phyloP scores from a whole-genome alignment of 2,113 vertebrate genomes.

The Pelvicachromis taeniatus region DNA sequence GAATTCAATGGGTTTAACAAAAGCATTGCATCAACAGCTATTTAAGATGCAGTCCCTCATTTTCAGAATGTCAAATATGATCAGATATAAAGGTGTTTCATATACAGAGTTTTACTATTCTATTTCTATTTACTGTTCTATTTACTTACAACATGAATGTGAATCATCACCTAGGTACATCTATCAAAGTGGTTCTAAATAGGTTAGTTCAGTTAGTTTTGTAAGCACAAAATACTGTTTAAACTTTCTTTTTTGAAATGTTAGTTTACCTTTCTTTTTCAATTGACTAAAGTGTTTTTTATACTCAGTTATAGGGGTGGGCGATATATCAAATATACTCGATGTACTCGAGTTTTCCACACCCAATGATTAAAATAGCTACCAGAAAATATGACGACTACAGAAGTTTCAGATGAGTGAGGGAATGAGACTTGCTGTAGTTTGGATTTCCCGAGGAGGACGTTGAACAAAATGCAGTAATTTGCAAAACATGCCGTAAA shows the following conservation, averaged over 20 bases:
- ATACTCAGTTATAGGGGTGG: no score
- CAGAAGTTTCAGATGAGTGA: neutral
- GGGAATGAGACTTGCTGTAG: neutral
- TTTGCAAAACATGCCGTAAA: neutral
- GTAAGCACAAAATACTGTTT: neutral
- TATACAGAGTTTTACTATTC: no score
- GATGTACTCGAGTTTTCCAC: neutral
- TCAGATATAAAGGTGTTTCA: neutral
- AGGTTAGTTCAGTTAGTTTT: neutral
- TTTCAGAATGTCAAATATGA: neutral
- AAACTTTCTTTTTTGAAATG: neutral
- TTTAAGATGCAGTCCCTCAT: neutral
- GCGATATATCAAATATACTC: no score
- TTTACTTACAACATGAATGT: neutral
- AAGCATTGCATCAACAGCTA: neutral
- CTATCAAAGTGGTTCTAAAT: neutral
- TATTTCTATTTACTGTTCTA: no score
- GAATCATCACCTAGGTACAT: neutral
- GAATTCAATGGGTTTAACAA: neutral
- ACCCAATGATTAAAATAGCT: neutral
- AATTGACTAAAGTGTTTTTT: neutral
- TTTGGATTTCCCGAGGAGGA: neutral
- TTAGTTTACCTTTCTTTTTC: neutral
- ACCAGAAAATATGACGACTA: neutral
- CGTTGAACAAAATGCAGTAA: neutral